Percentiles rank a stretch among this genome's conserved stretches.
These are phyloP conservation scores for Palythoa heliodiscus DNA, from an alignment of 92 coral and sea anemone genomes.

Conservation along the genomic window DNA sequence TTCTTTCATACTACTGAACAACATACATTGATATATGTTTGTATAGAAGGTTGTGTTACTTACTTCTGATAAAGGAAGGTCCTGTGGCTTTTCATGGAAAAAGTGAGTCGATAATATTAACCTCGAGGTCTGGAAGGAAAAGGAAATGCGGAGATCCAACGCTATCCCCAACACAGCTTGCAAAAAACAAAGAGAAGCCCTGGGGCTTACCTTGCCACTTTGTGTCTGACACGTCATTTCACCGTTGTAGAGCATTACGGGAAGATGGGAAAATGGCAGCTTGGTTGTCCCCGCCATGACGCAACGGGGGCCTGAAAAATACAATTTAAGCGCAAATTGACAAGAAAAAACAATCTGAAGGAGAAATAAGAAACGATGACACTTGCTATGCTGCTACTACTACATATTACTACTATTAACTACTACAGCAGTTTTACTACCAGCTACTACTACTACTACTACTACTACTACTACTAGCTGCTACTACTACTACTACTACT, in stretches of 20 bases:
- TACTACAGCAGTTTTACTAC: no score
- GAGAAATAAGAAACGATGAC: background rate
- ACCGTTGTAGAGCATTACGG: conserved; percentile 91
- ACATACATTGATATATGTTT: no score
- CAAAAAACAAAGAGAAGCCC: background rate
- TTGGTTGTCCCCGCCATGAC: conserved; percentile 94
- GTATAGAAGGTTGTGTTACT: conserved; percentile 16
- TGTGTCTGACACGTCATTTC: conserved; percentile 97
- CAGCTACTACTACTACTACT: no score
- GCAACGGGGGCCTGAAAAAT: conserved; percentile 81
- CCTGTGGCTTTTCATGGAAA: conserved; percentile 96
- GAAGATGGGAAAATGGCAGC: conserved; percentile 93
- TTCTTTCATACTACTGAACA: no score
- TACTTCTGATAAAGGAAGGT: conserved; percentile 86
- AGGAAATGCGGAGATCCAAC: background rate
- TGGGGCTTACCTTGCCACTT: conserved; percentile 87
- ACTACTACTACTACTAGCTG: no score
- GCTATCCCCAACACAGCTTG: background rate
- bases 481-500: no score
- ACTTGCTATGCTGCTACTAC: background rate
- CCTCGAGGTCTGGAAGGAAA: conserved; percentile 73
- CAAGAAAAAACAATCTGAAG: background rate
- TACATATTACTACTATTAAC: no score
- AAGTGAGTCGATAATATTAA: conserved; percentile 81
- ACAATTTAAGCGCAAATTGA: background rate